Evolutionary conservation across 2,888 invertebrate species (phyloP), one percentile per base, ranked within the genome.

Genomic region (Cerastis leucographa): DNA sequence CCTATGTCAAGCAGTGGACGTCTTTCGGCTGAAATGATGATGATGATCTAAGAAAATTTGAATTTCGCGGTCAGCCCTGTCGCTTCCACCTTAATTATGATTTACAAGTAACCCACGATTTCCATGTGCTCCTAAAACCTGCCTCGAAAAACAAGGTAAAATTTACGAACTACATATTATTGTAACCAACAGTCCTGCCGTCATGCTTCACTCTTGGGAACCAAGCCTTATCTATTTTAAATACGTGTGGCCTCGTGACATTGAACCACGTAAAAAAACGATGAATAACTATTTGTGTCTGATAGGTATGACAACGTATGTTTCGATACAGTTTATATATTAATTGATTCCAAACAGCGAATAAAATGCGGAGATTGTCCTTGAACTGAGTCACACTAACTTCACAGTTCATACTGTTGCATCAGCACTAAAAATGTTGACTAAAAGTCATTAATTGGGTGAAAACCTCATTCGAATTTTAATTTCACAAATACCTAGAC

Each of bases 261-360:
- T 70, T 71, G 29, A 79, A 84, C 54, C 35, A n/a, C 46, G 49
- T 42, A 19, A 66, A 76, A 76, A 77, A 74, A 54, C 5, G 7
- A 74, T 17, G 17, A 54, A n/a, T 64, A 54, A 2, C 49, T 79
- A 44, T 72, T 49, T 71, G 29, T 42, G 19, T 69, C 12, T 56
- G 14, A 19, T 81, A 19, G 17, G 4, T 61, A 17, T 40, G 46
- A 22, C 17, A 40, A 78, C 19, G 49, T 19, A 14, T 29, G 3
- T 35, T 51, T 62, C 29, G 11, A 62, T 46, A 64, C 17, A 46
- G 35, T 44, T 51, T 22, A 73, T 14, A n/a, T 42, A 29, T 54
- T n/a, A 42, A 78, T 80, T 17, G 7, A 61, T 7, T 35, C 17
- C 61, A n/a, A 73, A 61, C 9, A 72, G 11, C 1, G 17, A 35